phyloP scores from a whole-genome alignment of 2,888 invertebrate genomes.

The Rutpela maculata region DNA sequence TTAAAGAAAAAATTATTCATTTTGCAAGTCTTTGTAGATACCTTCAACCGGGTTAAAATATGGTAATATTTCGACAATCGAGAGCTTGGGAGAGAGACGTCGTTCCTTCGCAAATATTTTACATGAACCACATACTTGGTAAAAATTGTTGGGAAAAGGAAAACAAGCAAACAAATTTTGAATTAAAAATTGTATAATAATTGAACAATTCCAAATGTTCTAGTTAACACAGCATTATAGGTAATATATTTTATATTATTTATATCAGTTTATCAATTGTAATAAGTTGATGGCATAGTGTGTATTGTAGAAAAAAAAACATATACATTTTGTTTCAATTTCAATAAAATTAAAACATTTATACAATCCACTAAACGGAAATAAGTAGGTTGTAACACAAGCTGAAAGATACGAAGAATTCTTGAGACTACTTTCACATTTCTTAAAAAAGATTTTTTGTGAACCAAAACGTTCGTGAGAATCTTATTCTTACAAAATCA shows the following conservation, averaged over 20 bases:
- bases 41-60: no score
- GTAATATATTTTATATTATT: background rate
- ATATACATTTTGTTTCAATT: background rate
- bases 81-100: no score
- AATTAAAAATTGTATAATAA: constrained; percentile 18
- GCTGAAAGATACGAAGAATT: background rate
- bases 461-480: no score
- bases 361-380: background rate
- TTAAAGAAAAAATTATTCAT: no score
- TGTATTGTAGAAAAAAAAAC: background rate
- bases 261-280: background rate
- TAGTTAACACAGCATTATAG: constrained; percentile 1
- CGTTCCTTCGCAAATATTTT: no score
- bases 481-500: no score
- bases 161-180: constrained; percentile 1
- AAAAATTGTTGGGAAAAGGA: background rate
- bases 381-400: background rate
- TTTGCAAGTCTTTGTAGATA: no score
- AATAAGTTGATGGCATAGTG: background rate
- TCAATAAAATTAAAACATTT: background rate
- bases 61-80: no score
- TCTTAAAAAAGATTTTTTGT: background rate
- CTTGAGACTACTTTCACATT: background rate
- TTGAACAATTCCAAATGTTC: constrained; percentile 24
- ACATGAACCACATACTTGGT: no score